Base-by-base conservation (phyloP, 1,140 invertebrate genomes). In the Antheraea pernyi region DNA sequence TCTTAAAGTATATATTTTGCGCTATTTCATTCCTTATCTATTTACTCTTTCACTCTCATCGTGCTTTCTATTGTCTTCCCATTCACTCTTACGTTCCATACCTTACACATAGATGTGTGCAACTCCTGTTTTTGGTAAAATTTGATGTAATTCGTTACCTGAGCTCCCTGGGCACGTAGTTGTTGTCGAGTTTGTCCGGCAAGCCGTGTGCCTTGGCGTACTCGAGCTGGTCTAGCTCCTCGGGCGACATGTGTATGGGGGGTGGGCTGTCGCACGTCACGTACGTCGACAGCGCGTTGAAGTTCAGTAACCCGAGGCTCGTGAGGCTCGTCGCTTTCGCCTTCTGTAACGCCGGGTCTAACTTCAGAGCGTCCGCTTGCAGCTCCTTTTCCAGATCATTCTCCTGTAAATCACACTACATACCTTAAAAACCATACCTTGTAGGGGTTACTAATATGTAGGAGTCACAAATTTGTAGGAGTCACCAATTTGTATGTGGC, bases 181-280 rank as follows among this genome's bases (percentile, higher is more conserved):
- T 95, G 0, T 94, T 94, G 42, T 95, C 94, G 0, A 95, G 87
- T 16, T 95, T 94, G 69, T 95, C 94, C 0, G 96, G 96, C 59
- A 96, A 88, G 0, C 96, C 96, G 19, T 96, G 94, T 11, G 95
- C 83, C 81, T 97, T 97, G 13, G 96, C 94, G 70, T 95, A 93
- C 74, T 97, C 96, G 59, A 97, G 80, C 78, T 96, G 95, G 1
- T 93, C 93, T 72, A 95, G 93, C 89, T 97, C 96, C 59, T 97
- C 96, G 0, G 95, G 94, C 1, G 96, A 95, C 88, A 97, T 95
- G 78, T 96, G 95, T 60, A 97, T 91, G 0, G 96, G 96, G 13
- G 96, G 94, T 0, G 96, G 96, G 79, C 95, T 96, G 73, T 96
- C 96, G 74, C 96, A 96, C 42, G 95, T 94, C 30, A 95, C 95